A percentile compares a stretch with the other conserved stretches of the same genome.
These are phyloP conservation scores for Myotis lucifugus DNA, from an alignment of 2,113 vertebrate species.

Conservation along the genomic window DNA sequence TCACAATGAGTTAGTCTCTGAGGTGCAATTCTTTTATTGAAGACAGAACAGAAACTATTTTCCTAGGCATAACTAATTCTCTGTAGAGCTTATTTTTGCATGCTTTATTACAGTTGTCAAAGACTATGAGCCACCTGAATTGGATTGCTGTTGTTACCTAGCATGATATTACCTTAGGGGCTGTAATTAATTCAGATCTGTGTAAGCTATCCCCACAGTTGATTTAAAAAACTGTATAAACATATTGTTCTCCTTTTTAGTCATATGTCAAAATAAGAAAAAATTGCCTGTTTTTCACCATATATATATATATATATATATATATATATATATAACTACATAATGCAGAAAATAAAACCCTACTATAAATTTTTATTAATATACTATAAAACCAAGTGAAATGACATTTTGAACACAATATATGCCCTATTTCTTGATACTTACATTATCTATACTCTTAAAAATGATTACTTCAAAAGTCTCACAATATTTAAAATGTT, in stretches of 20 bases:
- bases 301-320: not conserved
- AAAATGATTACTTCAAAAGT: not conserved
- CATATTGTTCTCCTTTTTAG: not conserved
- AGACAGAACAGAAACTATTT: not conserved
- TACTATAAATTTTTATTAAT: not conserved
- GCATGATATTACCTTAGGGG: not conserved
- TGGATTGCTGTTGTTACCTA: conserved; percentile 22
- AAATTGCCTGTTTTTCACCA: not conserved
- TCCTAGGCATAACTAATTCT: not conserved
- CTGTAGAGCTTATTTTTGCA: not conserved
- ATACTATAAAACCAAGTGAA: not conserved
- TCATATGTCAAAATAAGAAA: not conserved
- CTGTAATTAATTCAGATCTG: conserved; percentile 5
- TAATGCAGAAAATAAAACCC: not conserved
- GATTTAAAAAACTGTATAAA: not conserved
- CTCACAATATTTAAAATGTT: not conserved
- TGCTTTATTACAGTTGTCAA: conserved; percentile 14
- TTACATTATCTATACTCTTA: not conserved
- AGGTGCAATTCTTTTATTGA: not conserved
- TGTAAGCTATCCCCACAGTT: not conserved
- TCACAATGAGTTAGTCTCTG: not conserved
- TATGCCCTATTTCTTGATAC: not conserved
- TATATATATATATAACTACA: not conserved
- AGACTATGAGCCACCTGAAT: conserved; percentile 19
- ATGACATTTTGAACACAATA: not conserved